Evolutionary conservation across 2,797 vertebrate genomes (phyloP), one percentile per base, ranked within the genome.

Genomic region (Phrynocephalus guinanensis): DNA sequence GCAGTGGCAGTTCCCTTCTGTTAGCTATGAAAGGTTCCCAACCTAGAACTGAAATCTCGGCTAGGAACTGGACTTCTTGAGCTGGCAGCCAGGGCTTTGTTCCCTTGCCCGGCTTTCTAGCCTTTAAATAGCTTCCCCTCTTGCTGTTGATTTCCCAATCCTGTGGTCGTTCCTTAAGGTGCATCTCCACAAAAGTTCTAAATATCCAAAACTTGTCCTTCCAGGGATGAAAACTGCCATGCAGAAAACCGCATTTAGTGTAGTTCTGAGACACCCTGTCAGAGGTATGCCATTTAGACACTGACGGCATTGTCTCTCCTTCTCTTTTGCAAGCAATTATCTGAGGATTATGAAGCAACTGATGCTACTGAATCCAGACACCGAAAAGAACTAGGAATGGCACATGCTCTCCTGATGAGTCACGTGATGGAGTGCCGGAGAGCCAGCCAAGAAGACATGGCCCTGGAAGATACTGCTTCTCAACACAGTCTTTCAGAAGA

Each of bases 301-400:
- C 15, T 83, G 63, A 60, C 38, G 22, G 48, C 15, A 15, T 22
- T 24, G 79, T 70, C 85, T 88, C 73, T 79, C 3, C 83, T 76
- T 44, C 6, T 76, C 85, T 83, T 85, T 81, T 88, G 87, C 81
- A 94, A 99, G 98, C 98, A 98, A 94, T 97, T 96, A 26, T 97
- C 98, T 0, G 98, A 99, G 93, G 96, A 98, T 0, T 98, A 97
- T 0, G 98, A 98, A 90, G 96, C 97, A 68, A 94, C 96, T 0
- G 97, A 98, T 2, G 95, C 94, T 2, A 88, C 91, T 0, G 96
- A 95, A 73, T 94, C 95, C 9, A 91, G 85, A 52, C 90, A 3
- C 0, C 87, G 0, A 70, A 95, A 76, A 1, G 92, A 95, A 8
- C 92, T 24, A 2, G 95, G 91, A 0, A 91, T 86, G 0, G 97